Base-by-base conservation (phyloP, 2,888 invertebrate species). In the Tipula unca region DNA sequence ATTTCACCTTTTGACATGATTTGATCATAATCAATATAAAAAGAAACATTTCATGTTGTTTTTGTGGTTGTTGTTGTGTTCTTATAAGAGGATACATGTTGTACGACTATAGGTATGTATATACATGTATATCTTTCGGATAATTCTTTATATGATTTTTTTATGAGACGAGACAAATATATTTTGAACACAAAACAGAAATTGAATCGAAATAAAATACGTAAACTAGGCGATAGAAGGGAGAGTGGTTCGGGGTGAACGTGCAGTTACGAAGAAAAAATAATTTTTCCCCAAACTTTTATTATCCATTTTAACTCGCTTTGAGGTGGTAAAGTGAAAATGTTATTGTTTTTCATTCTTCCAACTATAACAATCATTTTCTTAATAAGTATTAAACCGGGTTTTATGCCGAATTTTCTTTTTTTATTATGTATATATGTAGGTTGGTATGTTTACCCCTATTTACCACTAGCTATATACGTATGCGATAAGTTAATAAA, bases 1-100 rank as follows among this genome's bases (percentile, higher is more conserved):
- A 69, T 69, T 69, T 69, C 25, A 69, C 69, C 69, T 69, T 69
- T 69, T 69, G 69, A 69, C 69, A 69, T 69, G 69, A 69, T 69
- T 69, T 69, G 69, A 69, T 69, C 69, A 25, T 25, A 69, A 69
- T 69, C 69, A 69, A 69, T 69, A 69, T 69, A 69, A 69, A 25
- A 8, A 25, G 25, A 69, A 69, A 39, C 39, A 2, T 39, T 48
- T 4, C 48, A 5, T 48, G 48, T n/a, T 32, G 6, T 6, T 4
- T 32, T 32, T 32, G n/a, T n/a, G n/a, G n/a, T 32, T 48, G 48
- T 48, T 48, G 48, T 48, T 48, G 17, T 48, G 4, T 48, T 17
- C 48, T 17, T 69, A 69, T 69, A 69, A 69, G 10, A 69, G 69
- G 69, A 25, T 69, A 25, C 25, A 2, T 25, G 25, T 69, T 5